A percentile compares a stretch with the other conserved stretches of the same genome.
These are phyloP conservation scores for Rhyacophila brunnea DNA, from an alignment of 1,140 invertebrate species.

Conservation along the genomic window DNA sequence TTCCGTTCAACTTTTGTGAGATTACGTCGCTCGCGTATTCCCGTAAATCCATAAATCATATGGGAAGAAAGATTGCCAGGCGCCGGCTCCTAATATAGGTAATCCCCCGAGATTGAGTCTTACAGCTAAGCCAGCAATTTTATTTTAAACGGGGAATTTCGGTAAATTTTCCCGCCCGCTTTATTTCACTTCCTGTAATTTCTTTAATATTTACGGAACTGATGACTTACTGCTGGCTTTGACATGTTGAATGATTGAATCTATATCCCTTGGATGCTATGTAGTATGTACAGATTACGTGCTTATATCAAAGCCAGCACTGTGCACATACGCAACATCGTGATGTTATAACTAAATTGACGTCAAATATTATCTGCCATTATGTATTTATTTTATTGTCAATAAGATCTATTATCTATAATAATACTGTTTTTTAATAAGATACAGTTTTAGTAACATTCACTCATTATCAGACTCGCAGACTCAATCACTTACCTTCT, in stretches of 20 bases:
- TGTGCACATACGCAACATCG: too few relatives aligned
- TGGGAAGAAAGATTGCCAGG: slow-evolving; percentile 27
- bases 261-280: slow-evolving; percentile 4
- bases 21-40: slow-evolving; percentile 14
- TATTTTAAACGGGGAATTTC: slow-evolving; percentile 4
- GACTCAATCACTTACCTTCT: too few relatives aligned
- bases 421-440: too few relatives aligned
- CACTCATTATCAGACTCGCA: too few relatives aligned
- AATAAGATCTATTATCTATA: too few relatives aligned
- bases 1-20: neutral
- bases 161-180: slow-evolving; percentile 2
- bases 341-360: too few relatives aligned
- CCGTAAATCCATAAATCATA: slow-evolving; percentile 36
- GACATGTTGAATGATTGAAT: slow-evolving; percentile 27
- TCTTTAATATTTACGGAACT: slow-evolving; percentile 30
- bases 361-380: too few relatives aligned
- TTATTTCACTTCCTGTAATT: slow-evolving; percentile 12
- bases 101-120: slow-evolving; percentile 35
- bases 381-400: too few relatives aligned
- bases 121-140: slow-evolving; percentile 32
- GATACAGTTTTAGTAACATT: too few relatives aligned
- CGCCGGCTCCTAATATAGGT: slow-evolving; percentile 32
- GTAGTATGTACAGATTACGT: too few relatives aligned
- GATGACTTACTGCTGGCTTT: slow-evolving; percentile 15
- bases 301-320: too few relatives aligned